Evolutionary conservation across 2,888 invertebrate genomes (phyloP).

Genomic region (Drosophila neonasuta): DNA sequence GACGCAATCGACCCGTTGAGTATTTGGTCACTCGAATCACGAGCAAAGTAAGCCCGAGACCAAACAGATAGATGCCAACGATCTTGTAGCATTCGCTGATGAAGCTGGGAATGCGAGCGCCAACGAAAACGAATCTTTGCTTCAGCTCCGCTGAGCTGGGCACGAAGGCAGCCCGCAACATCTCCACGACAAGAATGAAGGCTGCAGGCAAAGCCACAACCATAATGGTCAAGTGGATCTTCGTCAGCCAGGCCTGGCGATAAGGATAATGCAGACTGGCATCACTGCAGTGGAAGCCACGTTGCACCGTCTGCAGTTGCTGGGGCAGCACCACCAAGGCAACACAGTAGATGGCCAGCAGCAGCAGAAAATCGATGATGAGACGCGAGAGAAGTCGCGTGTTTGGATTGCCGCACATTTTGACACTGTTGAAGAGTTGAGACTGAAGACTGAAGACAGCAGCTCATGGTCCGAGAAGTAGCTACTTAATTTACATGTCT

Average conservation of each 20-base stretch:
- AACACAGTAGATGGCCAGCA: conserved; percentile 63
- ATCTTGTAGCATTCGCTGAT: conserved; percentile 77
- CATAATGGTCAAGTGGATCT: conserved; percentile 70
- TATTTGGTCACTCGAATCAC: conserved; percentile 53
- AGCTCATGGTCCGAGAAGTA: conserved; percentile 34
- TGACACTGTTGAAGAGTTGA: conserved; percentile 50
- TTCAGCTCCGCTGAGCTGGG: conserved; percentile 46
- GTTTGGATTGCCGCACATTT: conserved; percentile 77
- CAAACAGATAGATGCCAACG: conserved; percentile 75
- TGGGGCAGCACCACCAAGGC: conserved; percentile 73
- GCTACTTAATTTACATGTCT: conserved; percentile 52
- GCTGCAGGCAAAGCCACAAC: conserved; percentile 72
- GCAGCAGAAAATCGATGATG: conserved; percentile 71
- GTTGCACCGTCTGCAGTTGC: conserved; percentile 55
- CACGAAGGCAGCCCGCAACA: conserved; percentile 74
- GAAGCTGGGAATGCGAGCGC: conserved; percentile 71
- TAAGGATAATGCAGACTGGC: conserved; percentile 93
- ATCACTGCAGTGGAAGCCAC: conserved; percentile 98
- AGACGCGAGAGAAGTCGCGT: conserved; percentile 74
- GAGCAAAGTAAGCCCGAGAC: conserved; percentile 67
- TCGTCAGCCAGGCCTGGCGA: conserved; percentile 62
- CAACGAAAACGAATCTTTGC: conserved; percentile 71
- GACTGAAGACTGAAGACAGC: conserved; percentile 6
- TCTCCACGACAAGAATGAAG: conserved; percentile 68
- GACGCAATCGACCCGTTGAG: conserved; percentile 69